Evolutionary conservation across 2,113 vertebrate genomes (phyloP).

Genomic region (Dipodomys spectabilis): DNA sequence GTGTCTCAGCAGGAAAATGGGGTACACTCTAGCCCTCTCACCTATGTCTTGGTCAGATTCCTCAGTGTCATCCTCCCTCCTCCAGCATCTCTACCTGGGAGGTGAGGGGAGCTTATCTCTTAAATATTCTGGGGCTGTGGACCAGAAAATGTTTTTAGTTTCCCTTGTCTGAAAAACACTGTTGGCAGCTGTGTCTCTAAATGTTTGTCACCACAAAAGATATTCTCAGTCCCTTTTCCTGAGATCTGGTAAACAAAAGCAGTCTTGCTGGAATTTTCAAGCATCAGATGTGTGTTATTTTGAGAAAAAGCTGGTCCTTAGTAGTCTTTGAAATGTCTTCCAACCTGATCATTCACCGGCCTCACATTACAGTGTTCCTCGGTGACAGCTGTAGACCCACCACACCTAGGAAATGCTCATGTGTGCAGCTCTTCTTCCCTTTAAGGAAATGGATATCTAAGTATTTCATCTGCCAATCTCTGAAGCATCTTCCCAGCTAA

Average conservation of each 20-base stretch:
- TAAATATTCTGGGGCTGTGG: background rate
- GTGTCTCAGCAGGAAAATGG: background rate
- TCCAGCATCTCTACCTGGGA: background rate
- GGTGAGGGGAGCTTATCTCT: background rate
- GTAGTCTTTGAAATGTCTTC: background rate
- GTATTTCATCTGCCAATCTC: background rate
- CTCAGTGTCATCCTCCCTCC: background rate
- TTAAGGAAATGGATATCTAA: background rate
- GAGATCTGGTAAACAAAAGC: background rate
- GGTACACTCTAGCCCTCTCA: accelerated
- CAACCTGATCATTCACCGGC: background rate
- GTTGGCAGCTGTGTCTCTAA: too few relatives aligned
- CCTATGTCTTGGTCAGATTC: background rate
- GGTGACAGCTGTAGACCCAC: background rate
- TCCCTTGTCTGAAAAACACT: background rate
- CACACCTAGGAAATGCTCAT: background rate
- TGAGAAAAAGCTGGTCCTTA: background rate
- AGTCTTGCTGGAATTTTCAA: background rate
- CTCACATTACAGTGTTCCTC: background rate
- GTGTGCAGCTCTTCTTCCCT: background rate
- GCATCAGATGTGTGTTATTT: background rate
- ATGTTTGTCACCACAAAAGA: background rate
- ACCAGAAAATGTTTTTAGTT: background rate
- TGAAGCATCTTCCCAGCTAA: background rate
- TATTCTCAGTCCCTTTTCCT: background rate